A percentile compares a stretch with the other conserved stretches of the same genome.
Conservation (phyloP, 1,140 invertebrate genomes). For the Agrypnia vestita region DNA sequence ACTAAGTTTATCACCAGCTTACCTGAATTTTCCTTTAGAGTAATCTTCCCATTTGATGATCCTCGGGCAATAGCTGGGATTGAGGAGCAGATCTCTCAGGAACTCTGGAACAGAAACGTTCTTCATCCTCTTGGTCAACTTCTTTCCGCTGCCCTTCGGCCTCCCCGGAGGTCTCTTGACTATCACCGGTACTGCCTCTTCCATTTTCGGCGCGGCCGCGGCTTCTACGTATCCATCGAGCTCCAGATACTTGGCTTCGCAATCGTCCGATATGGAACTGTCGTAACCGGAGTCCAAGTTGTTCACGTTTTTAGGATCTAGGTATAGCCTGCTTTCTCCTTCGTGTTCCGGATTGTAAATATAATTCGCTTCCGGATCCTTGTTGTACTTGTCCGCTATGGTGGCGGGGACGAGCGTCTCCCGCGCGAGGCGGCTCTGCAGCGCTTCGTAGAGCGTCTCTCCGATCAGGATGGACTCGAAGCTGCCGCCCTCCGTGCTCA, state of each 20-base stretch:
- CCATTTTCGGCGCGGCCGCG: neutral
- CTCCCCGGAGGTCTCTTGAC: constrained; percentile 67
- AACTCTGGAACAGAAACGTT: constrained; percentile 83
- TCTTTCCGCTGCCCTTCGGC: constrained; percentile 71
- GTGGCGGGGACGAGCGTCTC: constrained; percentile 38
- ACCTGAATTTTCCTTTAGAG: constrained; percentile 85
- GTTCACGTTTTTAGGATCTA: neutral
- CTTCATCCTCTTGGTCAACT: constrained; percentile 78
- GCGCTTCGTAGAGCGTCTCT: constrained; percentile 29
- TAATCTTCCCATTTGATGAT: constrained; percentile 92
- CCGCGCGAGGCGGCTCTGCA: constrained; percentile 25
- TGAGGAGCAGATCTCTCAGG: constrained; percentile 84
- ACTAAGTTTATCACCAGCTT: constrained; percentile 37
- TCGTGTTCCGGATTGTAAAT: neutral
- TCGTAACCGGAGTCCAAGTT: neutral
- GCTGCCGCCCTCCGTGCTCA: neutral
- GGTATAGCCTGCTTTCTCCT: constrained; percentile 1
- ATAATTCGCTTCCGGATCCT: constrained; percentile 6
- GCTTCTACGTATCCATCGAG: neutral
- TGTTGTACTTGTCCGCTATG: constrained; percentile 17
- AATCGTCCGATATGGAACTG: neutral
- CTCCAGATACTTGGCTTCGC: neutral
- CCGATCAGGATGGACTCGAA: constrained; percentile 2
- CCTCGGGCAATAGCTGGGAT: constrained; percentile 84
- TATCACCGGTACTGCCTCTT: neutral